Base-by-base conservation (phyloP, 2,888 invertebrate species). In the Elmis aenea region DNA sequence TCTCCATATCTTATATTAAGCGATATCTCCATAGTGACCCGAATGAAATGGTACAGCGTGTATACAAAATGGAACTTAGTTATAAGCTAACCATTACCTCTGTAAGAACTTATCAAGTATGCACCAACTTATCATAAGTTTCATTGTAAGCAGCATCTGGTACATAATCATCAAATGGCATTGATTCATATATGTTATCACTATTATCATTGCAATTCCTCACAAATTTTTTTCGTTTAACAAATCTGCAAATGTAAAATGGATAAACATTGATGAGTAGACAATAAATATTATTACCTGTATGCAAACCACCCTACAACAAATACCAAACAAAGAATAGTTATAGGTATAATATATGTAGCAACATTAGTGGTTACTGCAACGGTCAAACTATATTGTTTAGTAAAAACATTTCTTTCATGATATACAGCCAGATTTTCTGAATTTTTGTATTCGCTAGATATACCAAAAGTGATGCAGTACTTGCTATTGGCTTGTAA, bases 141-240 rank as follows among this genome's bases (percentile, higher is more conserved):
- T 55, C 51, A 41, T 61, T 60, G 30, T 46, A 50, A n/a, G 51
- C 59, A 31, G 50, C 54, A 20, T 52, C 52, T 21, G 50, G 49
- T 9, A 53, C 43, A 25, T 52, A 56, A 26, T 66, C 63, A 34
- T 65, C 64, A 44, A 64, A 64, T 3, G 64, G 62, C 37, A 65
- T 48, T 5, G 61, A 51, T 54, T 64, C 64, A 39, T 65, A 65
- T 26, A 55, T 55, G 27, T 61, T 61, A 30, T 58, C 59, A 5
- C 42, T 46, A 13, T 48, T 35, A 23, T 50, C 52, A 9, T 16
- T 15, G 14, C 5, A 14, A 14, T 16, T 10, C 9, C 25, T 10
- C 10, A 21, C 2, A 21, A 21, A 21, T 21, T 21, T 21, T 9
- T 9, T 21, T 21, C 5, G 10, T 21, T 21, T 9, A 3, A 18